Conservation (phyloP, 2,113 vertebrate genomes). For the Daphoenositta chrysoptera region DNA sequence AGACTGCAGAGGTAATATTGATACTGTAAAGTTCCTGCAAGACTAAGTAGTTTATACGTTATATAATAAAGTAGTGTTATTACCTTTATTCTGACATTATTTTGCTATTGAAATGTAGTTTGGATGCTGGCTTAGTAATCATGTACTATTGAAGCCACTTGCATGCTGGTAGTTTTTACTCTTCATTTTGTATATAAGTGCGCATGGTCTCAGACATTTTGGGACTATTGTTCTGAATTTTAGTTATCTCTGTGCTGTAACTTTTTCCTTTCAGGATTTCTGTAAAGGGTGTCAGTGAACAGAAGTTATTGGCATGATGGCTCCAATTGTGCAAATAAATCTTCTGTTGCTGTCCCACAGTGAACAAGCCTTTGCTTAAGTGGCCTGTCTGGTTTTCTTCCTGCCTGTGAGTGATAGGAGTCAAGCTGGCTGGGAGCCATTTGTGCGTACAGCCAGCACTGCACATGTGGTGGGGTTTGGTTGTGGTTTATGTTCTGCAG, state of each 20-base stretch:
- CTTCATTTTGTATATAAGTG: background rate
- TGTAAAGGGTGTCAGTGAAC: background rate
- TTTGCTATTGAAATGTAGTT: background rate
- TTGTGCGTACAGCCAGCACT: background rate
- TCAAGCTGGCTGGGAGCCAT: background rate
- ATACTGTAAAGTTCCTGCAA: background rate
- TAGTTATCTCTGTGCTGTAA: background rate
- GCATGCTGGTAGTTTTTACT: background rate
- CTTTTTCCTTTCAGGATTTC: background rate
- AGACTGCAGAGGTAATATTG: background rate
- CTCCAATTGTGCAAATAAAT: background rate
- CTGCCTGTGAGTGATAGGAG: background rate
- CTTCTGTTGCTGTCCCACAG: background rate
- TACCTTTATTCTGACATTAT: background rate
- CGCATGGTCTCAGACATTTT: background rate
- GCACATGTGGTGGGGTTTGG: background rate
- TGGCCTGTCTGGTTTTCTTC: background rate
- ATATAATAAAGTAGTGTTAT: background rate
- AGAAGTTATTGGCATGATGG: background rate
- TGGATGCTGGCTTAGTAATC: background rate
- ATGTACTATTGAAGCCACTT: background rate
- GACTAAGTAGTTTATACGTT: background rate
- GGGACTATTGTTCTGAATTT: background rate
- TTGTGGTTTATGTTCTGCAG: background rate
- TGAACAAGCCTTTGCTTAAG: background rate